Evolutionary conservation across 2,797 vertebrate genomes (phyloP), one percentile per base, ranked within the genome.

Genomic region (Microchirus variegatus): DNA sequence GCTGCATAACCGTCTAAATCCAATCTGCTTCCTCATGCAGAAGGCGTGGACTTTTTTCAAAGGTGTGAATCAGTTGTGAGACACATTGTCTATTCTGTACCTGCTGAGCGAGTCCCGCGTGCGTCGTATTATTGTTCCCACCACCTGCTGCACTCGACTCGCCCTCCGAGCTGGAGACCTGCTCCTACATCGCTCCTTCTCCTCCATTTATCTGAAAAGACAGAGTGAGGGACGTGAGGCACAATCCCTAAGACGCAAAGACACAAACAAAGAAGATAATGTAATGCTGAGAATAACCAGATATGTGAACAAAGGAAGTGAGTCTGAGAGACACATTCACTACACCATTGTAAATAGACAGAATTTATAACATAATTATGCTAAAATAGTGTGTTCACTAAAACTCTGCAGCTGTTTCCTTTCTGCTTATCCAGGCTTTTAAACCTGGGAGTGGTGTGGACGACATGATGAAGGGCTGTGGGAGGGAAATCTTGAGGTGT

Each of bases 111-210:
- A 93, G 87, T 97, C 96, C 77, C 96, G 92, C 45, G 96, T 95
- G 38, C 96, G 96, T 37, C 96, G 94, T 77, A 99, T 95, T 93
- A 97, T 98, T 84, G 95, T 95, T 36, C 96, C 95, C 85, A 99
- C 97, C 92, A 98, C 96, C 84, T 98, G 97, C 78, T 99, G 97
- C 92, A 99, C 95, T 80, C 96, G 90, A 61, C 92, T 94, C 67
- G 95, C 89, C 91, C 95, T 93, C 64, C 94, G 93, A 67, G 93
- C 87, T 19, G 96, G 96, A 85, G 94, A 94, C 83, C 96, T 91
- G 88, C 93, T 95, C 91, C 93, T 84, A 90, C 93, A 94, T 90
- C 93, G 83, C 90, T 97, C 96, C 78, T 95, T 92, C 81, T 91
- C 90, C 82, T 91, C 90, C 90, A 97, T 93, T 96, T 98, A 91